phyloP scores from a whole-genome alignment of 64 coral and sea anemone genomes.

The Orbicella faveolata region DNA sequence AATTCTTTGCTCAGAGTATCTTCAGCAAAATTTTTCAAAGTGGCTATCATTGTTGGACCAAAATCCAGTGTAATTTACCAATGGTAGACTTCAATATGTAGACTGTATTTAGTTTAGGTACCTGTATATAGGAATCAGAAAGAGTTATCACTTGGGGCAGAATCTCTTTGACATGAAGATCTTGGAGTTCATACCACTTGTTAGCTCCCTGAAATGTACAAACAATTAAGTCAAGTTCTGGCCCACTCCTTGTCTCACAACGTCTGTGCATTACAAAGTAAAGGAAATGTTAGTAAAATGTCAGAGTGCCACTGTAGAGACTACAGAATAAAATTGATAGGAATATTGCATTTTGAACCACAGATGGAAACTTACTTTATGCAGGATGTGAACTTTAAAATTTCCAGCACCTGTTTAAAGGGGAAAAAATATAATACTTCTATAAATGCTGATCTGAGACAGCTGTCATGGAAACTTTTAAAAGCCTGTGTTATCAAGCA shows the following conservation, averaged over 20 bases:
- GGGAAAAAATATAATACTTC: neutral
- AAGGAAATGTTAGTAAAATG: too few relatives aligned
- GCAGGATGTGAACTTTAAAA: constrained; percentile 91
- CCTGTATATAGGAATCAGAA: constrained; percentile 98
- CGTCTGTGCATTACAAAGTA: too few relatives aligned
- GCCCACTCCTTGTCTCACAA: neutral
- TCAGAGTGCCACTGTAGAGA: too few relatives aligned
- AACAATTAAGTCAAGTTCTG: neutral
- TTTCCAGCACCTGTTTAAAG: constrained; percentile 72
- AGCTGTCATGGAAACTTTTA: too few relatives aligned
- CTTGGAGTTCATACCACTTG: constrained; percentile 99
- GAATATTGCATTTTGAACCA: neutral
- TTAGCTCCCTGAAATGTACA: constrained; percentile 76
- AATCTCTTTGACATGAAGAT: constrained; percentile 95
- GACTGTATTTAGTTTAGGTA: neutral
- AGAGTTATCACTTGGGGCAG: constrained; percentile 96
- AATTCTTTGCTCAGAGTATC: too few relatives aligned
- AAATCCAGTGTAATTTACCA: too few relatives aligned
- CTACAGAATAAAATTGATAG: neutral
- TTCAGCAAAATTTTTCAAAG: neutral
- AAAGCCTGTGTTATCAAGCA: too few relatives aligned
- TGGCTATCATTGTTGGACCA: neutral
- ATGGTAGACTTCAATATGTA: neutral
- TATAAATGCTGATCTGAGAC: too few relatives aligned
- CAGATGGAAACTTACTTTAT: constrained; percentile 66